Evolutionary conservation across 2,113 vertebrate genomes (phyloP), one percentile per base, ranked within the genome.

Genomic region (Rhinichthys klamathensis): DNA sequence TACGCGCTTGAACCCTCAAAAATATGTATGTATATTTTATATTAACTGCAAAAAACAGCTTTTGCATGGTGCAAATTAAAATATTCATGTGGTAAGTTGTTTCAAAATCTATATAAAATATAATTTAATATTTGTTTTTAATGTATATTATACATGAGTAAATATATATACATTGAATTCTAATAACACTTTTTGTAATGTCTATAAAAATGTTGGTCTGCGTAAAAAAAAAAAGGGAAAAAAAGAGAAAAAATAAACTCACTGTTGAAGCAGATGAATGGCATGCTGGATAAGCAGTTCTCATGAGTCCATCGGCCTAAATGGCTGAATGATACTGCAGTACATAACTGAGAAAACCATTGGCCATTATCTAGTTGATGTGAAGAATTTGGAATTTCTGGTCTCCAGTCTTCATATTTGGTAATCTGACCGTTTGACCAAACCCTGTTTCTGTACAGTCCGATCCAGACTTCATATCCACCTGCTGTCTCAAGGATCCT

Each of bases 301-400:
- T 87, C 83, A 82, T 85, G 83, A 23, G 35, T 87, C 86, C 81
- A 87, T 69, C 56, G 27, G 0, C 86, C 86, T 27, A 3, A 79
- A 80, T 87, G 1, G 2, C 2, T 8, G 2, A 87, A 32, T 27
- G 38, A 84, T 11, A 87, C 74, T 15, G 81, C 75, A 73, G 15
- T 84, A 10, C 81, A 87, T 2, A 61, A 74, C 23, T 79, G 35
- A 69, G 5, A 12, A 11, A 8, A 18, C 27, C 69, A 15, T 9
- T 51, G 3, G 23, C 51, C 67, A 86, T 86, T 86, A 51, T 86
- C 85, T 56, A 80, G 85, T 82, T 87, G 81, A 16, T 1, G 1
- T 3, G 18, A 4, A 4, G 3, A 2, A 18, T 7, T 6, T 18
- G 1, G 3, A 3, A 54, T 6, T 2, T 1, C 4, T 63, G 63